These are phyloP conservation scores for Drosophila vallismaia DNA, from an alignment of 2,888 invertebrate genomes.

Conservation along the genomic window DNA sequence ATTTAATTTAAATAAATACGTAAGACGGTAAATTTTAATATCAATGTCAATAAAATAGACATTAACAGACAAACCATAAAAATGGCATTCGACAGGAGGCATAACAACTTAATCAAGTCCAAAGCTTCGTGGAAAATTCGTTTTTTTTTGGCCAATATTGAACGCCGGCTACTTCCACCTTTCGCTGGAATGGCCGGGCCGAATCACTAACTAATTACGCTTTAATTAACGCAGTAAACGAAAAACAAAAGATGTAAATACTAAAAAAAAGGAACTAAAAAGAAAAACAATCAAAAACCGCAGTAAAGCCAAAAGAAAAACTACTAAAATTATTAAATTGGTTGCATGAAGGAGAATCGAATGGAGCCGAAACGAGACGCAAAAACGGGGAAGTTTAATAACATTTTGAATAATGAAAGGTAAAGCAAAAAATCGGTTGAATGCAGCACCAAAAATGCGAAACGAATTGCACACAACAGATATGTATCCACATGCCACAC, in stretches of 20 bases:
- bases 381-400: slow-evolving; percentile 76
- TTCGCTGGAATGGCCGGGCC: slow-evolving; percentile 66
- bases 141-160: slow-evolving; percentile 30
- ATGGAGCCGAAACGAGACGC: slow-evolving; percentile 40
- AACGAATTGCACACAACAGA: slow-evolving; percentile 61
- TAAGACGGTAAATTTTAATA: neutral
- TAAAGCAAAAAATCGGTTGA: slow-evolving; percentile 36
- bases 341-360: slow-evolving; percentile 56
- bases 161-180: slow-evolving; percentile 69
- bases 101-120: slow-evolving; percentile 30
- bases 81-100: neutral
- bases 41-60: neutral
- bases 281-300: slow-evolving; percentile 24
- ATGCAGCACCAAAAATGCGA: slow-evolving; percentile 55
- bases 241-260: slow-evolving; percentile 40
- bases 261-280: slow-evolving; percentile 20
- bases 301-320: slow-evolving; percentile 16
- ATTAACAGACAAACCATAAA: neutral
- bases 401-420: slow-evolving; percentile 68
- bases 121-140: slow-evolving; percentile 16
- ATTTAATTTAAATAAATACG: too few relatives aligned
- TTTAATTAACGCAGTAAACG: slow-evolving; percentile 69
- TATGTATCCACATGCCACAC: slow-evolving; percentile 54
- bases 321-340: slow-evolving; percentile 35
- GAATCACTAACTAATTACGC: slow-evolving; percentile 67